phyloP scores from a whole-genome alignment of 2,888 invertebrate species.

The Smittia sp. region DNA sequence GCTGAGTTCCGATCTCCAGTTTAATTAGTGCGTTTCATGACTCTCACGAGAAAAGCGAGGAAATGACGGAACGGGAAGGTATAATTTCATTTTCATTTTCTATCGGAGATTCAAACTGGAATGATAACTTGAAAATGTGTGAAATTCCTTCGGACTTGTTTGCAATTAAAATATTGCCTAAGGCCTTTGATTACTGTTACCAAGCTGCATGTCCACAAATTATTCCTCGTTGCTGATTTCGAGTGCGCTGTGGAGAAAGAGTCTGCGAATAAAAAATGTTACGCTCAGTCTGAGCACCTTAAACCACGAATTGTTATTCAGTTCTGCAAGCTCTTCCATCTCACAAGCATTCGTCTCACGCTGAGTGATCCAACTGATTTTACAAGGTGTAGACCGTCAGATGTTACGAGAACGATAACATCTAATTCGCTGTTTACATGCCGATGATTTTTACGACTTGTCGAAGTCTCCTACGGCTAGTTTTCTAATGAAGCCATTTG shows the following conservation, averaged over 20 bases:
- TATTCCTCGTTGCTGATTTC: too few relatives aligned
- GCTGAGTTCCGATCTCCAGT: background rate
- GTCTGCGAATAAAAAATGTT: too few relatives aligned
- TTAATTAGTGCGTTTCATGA: slow-evolving; percentile 5
- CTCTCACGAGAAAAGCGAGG: background rate
- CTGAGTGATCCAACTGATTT: background rate
- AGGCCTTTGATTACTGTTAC: too few relatives aligned
- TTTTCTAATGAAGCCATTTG: background rate
- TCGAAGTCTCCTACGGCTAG: background rate
- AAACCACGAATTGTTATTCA: too few relatives aligned
- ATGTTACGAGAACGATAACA: background rate
- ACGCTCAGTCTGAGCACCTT: too few relatives aligned
- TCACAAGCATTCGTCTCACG: background rate
- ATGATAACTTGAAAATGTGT: too few relatives aligned
- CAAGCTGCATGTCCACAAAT: too few relatives aligned
- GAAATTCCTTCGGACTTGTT: too few relatives aligned
- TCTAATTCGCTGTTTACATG: background rate
- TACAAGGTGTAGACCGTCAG: slow-evolving; percentile 1
- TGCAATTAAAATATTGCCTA: too few relatives aligned
- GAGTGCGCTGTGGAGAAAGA: too few relatives aligned
- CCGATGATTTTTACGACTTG: background rate
- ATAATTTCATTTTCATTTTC: background rate
- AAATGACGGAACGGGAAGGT: background rate
- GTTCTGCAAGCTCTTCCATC: background rate
- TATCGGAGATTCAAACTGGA: background rate